Percentiles rank a stretch among this genome's conserved stretches.
Evolutionary conservation across 2,888 invertebrate genomes (phyloP).

Genomic region (Cinara cedri): DNA sequence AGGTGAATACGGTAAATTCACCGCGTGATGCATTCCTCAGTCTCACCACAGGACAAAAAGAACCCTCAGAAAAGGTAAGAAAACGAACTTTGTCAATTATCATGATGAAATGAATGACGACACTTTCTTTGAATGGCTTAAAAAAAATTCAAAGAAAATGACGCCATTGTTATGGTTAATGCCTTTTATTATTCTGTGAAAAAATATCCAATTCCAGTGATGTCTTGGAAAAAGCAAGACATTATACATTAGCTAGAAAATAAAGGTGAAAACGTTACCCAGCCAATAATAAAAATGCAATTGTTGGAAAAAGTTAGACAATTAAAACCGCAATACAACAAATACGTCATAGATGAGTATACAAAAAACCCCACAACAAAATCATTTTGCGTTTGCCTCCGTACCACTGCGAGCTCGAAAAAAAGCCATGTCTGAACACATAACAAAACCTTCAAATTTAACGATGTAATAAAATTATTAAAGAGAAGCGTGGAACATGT

Average conservation of each 20-base stretch:
- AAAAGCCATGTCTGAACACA: background rate
- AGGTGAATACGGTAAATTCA: constrained; percentile 37
- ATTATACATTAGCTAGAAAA: background rate
- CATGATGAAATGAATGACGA: background rate
- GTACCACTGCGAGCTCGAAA: background rate
- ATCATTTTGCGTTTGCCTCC: background rate
- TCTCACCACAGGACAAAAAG: constrained; percentile 17
- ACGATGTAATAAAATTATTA: background rate
- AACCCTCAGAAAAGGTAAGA: constrained; percentile 42
- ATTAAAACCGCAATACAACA: background rate
- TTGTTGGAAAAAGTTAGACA: no score
- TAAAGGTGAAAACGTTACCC: no score
- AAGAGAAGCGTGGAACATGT: background rate
- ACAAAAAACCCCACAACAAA: constrained; percentile 1
- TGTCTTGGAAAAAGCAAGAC: constrained; percentile 15
- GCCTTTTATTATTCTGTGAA: no score
- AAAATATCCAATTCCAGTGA: no score
- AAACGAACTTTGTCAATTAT: background rate
- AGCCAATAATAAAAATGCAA: no score
- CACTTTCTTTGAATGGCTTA: constrained; percentile 12
- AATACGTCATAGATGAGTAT: constrained; percentile 20
- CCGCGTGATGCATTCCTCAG: constrained; percentile 18
- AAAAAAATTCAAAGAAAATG: background rate
- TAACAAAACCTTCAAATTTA: constrained; percentile 3
- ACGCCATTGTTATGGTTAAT: background rate